Evolutionary conservation across 2,113 vertebrate species (phyloP), one percentile per base, ranked within the genome.

Genomic region (Machaerirhynchus nigripectus): DNA sequence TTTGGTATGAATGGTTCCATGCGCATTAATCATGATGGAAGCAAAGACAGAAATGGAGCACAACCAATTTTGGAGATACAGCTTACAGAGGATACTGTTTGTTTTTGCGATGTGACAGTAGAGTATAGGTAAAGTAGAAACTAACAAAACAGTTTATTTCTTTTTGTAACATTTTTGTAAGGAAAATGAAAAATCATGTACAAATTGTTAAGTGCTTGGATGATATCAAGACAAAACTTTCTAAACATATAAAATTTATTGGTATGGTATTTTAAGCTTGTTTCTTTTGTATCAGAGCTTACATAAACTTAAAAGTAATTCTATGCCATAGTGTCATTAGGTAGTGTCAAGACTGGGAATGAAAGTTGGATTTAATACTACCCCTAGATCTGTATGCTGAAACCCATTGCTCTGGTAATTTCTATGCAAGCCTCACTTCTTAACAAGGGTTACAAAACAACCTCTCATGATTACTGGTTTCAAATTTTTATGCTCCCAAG

Each of bases 1-100:
- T 99, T 99, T 15, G 99, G 99, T 56, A 99, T 99, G 99, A 99
- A 99, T 6, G 99, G 99, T 73, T 99, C 98, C n/a, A 90, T 99
- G 97, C 33, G 76, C 63, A 98, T 99, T 97, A 99, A 99, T 97
- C 97, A 98, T 50, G 75, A 81, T 46, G 93, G 97, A 81, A 96
- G 35, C 65, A 98, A 96, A 92, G 97, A 95, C 44, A 95, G 88
- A 95, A 97, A 84, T 42, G 95, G 95, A 89, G 71, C 73, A 22
- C 37, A 68, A 46, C 97, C 98, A 3, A 63, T 80, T 89, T 89
- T 99, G 95, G 98, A 99, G 97, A 93, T 99, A 59, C 98, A 98
- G 71, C 98, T 99, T 88, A 98, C 96, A 78, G 97, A 98, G 37
- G 99, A 99, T 95, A 97, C 96, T 19, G 95, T 99, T 96, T 98